Evolutionary conservation across 30 jellyfish, hydroid and myxozoan genomes (phyloP).

Genomic region (Clytia hemisphaerica): DNA sequence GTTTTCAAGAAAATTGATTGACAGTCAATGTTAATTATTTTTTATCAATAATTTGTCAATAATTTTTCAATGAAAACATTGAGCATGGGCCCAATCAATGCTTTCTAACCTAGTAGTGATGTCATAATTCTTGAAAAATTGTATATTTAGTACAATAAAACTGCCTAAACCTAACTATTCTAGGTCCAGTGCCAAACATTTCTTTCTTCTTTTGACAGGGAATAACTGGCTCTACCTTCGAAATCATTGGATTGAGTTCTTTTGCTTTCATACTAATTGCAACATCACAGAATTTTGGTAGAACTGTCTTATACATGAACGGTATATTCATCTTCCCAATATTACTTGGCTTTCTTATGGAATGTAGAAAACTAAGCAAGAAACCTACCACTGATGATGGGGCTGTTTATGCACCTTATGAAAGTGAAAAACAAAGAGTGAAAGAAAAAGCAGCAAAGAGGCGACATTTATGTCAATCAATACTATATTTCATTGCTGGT

Average conservation of each 20-base stretch:
- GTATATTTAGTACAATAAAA: too few relatives aligned
- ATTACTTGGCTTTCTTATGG: slow-evolving; percentile 36
- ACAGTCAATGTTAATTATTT: too few relatives aligned
- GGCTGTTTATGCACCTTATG: slow-evolving; percentile 11
- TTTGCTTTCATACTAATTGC: slow-evolving; percentile 55
- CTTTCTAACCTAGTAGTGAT: too few relatives aligned
- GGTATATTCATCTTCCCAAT: slow-evolving; percentile 63
- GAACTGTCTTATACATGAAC: slow-evolving; percentile 51
- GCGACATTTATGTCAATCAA: not conserved
- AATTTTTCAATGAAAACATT: too few relatives aligned
- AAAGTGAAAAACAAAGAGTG: not conserved
- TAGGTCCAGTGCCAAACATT: not conserved
- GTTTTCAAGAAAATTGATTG: too few relatives aligned
- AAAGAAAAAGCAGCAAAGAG: not conserved
- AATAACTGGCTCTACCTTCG: slow-evolving; percentile 37
- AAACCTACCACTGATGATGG: not conserved
- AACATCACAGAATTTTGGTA: slow-evolving; percentile 21
- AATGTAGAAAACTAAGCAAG: slow-evolving; percentile 6
- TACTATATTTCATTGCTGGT: not conserved
- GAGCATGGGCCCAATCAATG: not conserved
- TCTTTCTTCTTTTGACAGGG: slow-evolving; percentile 46
- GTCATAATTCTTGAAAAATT: too few relatives aligned
- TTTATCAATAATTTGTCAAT: too few relatives aligned
- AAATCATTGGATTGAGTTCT: slow-evolving; percentile 56
- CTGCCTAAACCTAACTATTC: not conserved